These are phyloP conservation scores for Thymelicus lineola DNA, from an alignment of 2,888 invertebrate genomes.

Conservation along the genomic window DNA sequence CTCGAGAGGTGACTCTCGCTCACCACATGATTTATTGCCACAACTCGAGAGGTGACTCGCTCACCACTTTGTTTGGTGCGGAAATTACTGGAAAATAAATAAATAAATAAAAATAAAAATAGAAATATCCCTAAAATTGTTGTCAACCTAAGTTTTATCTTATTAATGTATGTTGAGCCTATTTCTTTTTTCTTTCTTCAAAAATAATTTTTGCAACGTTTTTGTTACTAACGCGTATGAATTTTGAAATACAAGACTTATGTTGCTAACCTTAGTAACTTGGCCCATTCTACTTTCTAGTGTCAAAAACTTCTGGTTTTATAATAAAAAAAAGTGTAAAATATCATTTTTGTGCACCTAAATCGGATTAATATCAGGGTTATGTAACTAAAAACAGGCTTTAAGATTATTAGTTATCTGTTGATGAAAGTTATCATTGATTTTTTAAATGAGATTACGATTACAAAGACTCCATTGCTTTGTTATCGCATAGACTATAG, in stretches of 20 bases:
- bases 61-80: no score
- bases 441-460: neutral
- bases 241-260: neutral
- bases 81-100: no score
- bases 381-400: neutral
- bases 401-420: neutral
- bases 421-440: slow-evolving; percentile 12
- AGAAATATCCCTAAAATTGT: no score
- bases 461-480: neutral
- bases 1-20: no score
- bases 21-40: no score
- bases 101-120: no score
- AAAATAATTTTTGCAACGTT: neutral
- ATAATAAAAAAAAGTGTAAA: neutral
- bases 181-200: no score
- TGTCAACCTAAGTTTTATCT: no score
- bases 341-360: neutral
- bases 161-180: no score
- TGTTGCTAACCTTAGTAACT: neutral
- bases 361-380: neutral
- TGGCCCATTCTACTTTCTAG: neutral
- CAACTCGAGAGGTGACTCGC: no score
- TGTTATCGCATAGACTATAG: neutral
- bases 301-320: neutral
- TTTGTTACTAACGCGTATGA: neutral